phyloP scores from a whole-genome alignment of 2,888 invertebrate species.

The Oxytorus armatus region DNA sequence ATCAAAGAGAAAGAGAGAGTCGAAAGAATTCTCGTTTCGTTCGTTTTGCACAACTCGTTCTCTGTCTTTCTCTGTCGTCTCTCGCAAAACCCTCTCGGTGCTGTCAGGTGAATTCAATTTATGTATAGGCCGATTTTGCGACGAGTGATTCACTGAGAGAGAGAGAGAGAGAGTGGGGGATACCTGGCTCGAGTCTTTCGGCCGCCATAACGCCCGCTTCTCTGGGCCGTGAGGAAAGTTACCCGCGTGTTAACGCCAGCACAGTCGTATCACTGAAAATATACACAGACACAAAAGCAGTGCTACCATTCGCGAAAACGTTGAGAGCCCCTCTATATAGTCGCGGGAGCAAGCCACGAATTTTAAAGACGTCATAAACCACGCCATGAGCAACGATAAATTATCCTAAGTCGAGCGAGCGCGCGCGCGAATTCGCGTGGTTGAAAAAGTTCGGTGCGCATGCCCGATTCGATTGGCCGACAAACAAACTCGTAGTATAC shows the following conservation, averaged over 20 bases:
- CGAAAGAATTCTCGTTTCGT: slow-evolving; percentile 65
- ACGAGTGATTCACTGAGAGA: slow-evolving; percentile 69
- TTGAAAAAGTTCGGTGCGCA: slow-evolving; percentile 63
- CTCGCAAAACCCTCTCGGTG: slow-evolving; percentile 64
- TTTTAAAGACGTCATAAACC: slow-evolving; percentile 72
- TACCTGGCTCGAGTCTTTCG: slow-evolving; percentile 48
- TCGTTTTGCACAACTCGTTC: slow-evolving; percentile 51
- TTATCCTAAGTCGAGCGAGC: slow-evolving; percentile 68
- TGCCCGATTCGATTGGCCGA: slow-evolving; percentile 48
- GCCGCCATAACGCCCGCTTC: slow-evolving; percentile 50
- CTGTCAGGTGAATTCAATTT: slow-evolving; percentile 72
- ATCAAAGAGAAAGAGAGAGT: slow-evolving; percentile 67
- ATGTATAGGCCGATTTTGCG: slow-evolving; percentile 70
- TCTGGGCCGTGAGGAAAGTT: slow-evolving; percentile 61
- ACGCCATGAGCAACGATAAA: slow-evolving; percentile 72
- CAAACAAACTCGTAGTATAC: neutral
- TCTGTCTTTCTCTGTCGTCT: no score
- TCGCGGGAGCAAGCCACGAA: slow-evolving; percentile 59
- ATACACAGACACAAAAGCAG: slow-evolving; percentile 5
- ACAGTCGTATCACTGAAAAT: slow-evolving; percentile 1
- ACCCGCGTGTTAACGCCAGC: slow-evolving; percentile 55
- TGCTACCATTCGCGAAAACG: slow-evolving; percentile 43
- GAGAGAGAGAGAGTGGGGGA: slow-evolving; percentile 9
- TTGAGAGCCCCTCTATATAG: slow-evolving; percentile 31
- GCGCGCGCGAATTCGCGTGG: slow-evolving; percentile 39